Percentiles rank a stretch among this genome's conserved stretches.
These are phyloP conservation scores for Erpornis zantholeuca DNA, from an alignment of 2,113 vertebrate genomes.

Conservation along the genomic window DNA sequence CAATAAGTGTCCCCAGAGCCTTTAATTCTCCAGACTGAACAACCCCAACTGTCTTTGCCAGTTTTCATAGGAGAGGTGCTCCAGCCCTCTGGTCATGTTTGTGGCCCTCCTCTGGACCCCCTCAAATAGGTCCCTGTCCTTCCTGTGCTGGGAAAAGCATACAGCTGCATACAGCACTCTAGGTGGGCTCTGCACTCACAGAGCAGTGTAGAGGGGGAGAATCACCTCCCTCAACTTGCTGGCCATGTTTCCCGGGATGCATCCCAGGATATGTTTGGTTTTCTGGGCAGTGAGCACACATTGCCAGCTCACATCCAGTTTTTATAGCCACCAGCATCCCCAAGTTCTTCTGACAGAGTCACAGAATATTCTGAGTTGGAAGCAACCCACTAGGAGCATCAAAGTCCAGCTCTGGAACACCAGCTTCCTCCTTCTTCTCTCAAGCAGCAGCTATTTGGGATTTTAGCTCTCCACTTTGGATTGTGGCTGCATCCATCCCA, in stretches of 20 bases:
- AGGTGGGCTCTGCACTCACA: not conserved
- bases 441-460: not conserved
- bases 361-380: not conserved
- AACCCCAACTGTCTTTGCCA: not conserved
- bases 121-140: not conserved
- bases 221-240: not conserved
- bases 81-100: not conserved
- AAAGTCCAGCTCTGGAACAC: not conserved
- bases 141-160: not conserved
- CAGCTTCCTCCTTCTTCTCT: not conserved
- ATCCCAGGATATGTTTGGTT: not conserved
- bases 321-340: not conserved
- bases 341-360: not conserved
- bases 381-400: not conserved
- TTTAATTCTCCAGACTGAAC: not conserved
- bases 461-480: not conserved
- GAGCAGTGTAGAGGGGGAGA: not conserved
- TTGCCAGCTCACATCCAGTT: not conserved
- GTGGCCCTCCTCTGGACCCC: fast-evolving
- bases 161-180: not conserved
- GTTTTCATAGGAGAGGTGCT: not conserved
- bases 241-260: not conserved
- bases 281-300: not conserved
- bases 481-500: not conserved
- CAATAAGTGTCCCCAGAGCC: not conserved